Conservation (phyloP, 2,888 invertebrate species). For the Pantelozetes paolii region DNA sequence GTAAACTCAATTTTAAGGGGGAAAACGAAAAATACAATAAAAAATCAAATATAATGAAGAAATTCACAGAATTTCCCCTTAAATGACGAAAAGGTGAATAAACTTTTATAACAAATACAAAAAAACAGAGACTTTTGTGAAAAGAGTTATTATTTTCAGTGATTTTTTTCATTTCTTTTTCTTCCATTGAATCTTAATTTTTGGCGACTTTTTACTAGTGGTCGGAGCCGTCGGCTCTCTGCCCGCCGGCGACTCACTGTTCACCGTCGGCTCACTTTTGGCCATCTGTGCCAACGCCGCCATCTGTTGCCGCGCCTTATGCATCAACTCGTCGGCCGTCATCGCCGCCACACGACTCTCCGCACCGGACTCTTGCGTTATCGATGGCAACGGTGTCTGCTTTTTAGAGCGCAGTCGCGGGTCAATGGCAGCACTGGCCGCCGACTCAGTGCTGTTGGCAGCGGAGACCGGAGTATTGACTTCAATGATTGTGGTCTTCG, state of each 20-base stretch:
- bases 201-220: neutral
- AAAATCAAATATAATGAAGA: no score
- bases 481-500: slow-evolving; percentile 20
- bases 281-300: slow-evolving; percentile 42
- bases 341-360: slow-evolving; percentile 39
- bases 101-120: no score
- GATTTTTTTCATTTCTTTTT: slow-evolving; percentile 21
- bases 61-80: no score
- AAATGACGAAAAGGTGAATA: no score
- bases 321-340: slow-evolving; percentile 44
- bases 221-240: neutral
- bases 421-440: neutral
- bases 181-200: slow-evolving; percentile 39
- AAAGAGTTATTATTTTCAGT: no score
- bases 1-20: no score
- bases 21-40: no score
- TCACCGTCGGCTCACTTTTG: neutral
- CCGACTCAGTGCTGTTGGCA: neutral
- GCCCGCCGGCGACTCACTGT: no score
- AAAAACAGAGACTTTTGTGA: no score
- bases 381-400: slow-evolving; percentile 3
- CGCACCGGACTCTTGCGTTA: neutral
- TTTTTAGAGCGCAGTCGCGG: slow-evolving; percentile 33
- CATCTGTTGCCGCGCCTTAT: slow-evolving; percentile 45
- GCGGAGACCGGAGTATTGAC: slow-evolving; percentile 12